These are phyloP conservation scores for Philypnodon macrostomus DNA, from an alignment of 2,797 vertebrate genomes.

Conservation along the genomic window DNA sequence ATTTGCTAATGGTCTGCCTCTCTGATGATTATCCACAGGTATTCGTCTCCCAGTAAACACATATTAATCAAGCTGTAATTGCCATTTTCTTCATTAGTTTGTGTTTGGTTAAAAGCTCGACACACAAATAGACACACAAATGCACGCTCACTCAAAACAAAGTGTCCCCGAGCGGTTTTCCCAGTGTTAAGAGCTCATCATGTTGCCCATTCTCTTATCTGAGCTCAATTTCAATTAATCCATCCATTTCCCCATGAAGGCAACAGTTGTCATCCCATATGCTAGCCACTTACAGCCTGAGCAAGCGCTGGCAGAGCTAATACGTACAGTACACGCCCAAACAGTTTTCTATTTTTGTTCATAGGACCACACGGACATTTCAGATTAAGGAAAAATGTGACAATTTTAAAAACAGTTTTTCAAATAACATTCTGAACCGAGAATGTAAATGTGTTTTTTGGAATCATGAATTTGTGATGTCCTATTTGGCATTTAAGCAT, in stretches of 20 bases:
- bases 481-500: no score
- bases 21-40: slow-evolving; percentile 51
- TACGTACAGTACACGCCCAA: slow-evolving; percentile 12
- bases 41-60: slow-evolving; percentile 19
- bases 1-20: slow-evolving; percentile 45
- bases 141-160: no score
- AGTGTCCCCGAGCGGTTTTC: slow-evolving; percentile 13
- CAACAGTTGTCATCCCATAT: slow-evolving; percentile 68
- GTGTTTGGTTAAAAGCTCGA: slow-evolving; percentile 5
- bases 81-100: slow-evolving; percentile 44
- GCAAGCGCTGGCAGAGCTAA: slow-evolving; percentile 32
- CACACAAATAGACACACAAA: slow-evolving; percentile 11
- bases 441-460: no score
- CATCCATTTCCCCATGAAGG: slow-evolving; percentile 55
- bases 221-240: slow-evolving; percentile 63
- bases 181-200: slow-evolving; percentile 49
- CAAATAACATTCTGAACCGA: no score
- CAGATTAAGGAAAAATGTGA: not conserved
- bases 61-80: slow-evolving; percentile 49
- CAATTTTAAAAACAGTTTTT: no score
- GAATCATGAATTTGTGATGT: no score
- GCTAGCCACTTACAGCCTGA: slow-evolving; percentile 53
- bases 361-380: not conserved
- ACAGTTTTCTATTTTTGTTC: slow-evolving; percentile 4
- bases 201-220: slow-evolving; percentile 53